These are phyloP conservation scores for Meganola albula DNA, from an alignment of 2,888 invertebrate genomes.

Conservation along the genomic window DNA sequence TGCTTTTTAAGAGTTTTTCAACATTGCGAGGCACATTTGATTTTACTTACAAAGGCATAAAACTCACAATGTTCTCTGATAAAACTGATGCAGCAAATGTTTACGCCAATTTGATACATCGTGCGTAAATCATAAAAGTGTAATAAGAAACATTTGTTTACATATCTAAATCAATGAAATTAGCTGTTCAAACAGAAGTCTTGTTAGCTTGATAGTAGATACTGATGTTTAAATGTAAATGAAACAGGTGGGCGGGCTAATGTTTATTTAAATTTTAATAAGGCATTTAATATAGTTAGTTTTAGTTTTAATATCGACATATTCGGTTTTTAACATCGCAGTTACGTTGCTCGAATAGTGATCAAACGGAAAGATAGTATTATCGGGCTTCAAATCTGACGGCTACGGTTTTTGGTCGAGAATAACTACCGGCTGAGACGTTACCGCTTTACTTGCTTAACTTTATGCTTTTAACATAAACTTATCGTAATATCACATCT, in stretches of 20 bases:
- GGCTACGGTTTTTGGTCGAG: conserved; percentile 49
- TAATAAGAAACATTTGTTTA: too few species aligned
- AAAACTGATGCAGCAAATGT: too few species aligned
- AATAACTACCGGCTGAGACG: conserved; percentile 52
- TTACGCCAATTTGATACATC: too few species aligned
- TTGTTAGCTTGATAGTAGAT: too few species aligned
- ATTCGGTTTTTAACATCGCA: conserved; percentile 39
- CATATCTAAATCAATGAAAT: conserved; percentile 55
- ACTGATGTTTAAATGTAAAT: conserved; percentile 43
- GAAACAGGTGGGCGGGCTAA: conserved; percentile 35
- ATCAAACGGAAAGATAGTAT: conserved; percentile 55
- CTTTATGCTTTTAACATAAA: conserved; percentile 64
- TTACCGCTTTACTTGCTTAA: conserved; percentile 53
- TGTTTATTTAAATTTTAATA: conserved; percentile 43
- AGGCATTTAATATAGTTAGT: conserved; percentile 41
- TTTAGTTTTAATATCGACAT: conserved; percentile 54
- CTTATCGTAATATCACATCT: conserved; percentile 66
- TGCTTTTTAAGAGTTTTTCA: too few species aligned
- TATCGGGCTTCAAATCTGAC: conserved; percentile 58
- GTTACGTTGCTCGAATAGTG: conserved; percentile 52
- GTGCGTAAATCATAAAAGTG: too few species aligned
- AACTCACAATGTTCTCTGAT: too few species aligned
- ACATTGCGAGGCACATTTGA: too few species aligned
- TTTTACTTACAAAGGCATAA: too few species aligned
- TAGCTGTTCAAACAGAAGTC: too few species aligned